A percentile compares a stretch with the other conserved stretches of the same genome.
Conservation (phyloP, 2,888 invertebrate species). For the Plagodis dolabraria region DNA sequence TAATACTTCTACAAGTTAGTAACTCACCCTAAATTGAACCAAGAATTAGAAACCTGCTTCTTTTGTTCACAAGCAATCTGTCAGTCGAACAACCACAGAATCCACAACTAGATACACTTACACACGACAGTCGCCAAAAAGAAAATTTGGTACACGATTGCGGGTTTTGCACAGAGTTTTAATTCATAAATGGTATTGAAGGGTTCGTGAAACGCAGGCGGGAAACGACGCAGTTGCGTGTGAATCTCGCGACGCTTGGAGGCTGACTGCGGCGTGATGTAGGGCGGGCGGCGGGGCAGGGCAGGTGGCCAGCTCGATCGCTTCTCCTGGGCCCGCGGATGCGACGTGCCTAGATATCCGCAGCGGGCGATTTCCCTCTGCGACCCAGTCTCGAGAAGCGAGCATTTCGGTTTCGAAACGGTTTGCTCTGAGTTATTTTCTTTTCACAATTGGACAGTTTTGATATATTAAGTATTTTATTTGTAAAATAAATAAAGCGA, state of each 20-base stretch:
- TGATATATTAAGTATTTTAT: not conserved
- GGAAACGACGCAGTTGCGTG: slow-evolving; percentile 9
- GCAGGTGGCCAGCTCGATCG: slow-evolving; percentile 50
- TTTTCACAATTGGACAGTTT: not conserved
- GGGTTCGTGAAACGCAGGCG: slow-evolving; percentile 15
- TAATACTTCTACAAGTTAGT: not conserved
- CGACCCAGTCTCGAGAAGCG: slow-evolving; percentile 3
- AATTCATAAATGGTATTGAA: slow-evolving; percentile 28
- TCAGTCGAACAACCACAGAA: slow-evolving; percentile 19
- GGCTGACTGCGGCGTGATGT: slow-evolving; percentile 16
- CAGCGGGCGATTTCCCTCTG: slow-evolving; percentile 35
- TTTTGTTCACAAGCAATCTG: slow-evolving; percentile 25
- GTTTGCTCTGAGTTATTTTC: slow-evolving; percentile 3
- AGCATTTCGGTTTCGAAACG: slow-evolving; percentile 8
- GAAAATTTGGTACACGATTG: slow-evolving; percentile 3
- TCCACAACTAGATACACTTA: slow-evolving; percentile 24
- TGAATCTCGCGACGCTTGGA: slow-evolving; percentile 11
- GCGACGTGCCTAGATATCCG: slow-evolving; percentile 53
- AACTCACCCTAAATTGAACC: slow-evolving; percentile 37
- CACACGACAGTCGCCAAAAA: slow-evolving; percentile 23
- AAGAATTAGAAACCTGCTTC: slow-evolving; percentile 28
- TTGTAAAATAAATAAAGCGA: not conserved
- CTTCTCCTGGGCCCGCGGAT: slow-evolving; percentile 56
- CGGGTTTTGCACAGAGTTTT: slow-evolving; percentile 21
- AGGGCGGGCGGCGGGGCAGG: slow-evolving; percentile 47